Conservation (phyloP, 2,797 vertebrate species). For the Heteromormyrus szaboi region DNA sequence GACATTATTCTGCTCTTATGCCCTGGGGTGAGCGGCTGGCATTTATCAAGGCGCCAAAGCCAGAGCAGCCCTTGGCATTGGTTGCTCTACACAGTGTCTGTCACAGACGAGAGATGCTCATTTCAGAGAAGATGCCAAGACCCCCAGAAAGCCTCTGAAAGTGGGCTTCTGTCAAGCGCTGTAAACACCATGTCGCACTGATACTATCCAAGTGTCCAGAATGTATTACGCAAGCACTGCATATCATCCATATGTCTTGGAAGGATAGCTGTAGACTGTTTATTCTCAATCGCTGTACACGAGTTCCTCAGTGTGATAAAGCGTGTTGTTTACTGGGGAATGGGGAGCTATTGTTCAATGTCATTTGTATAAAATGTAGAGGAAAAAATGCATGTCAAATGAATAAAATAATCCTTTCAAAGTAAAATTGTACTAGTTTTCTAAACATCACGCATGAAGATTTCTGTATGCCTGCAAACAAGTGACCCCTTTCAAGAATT, state of each 20-base stretch:
- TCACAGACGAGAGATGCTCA: background rate
- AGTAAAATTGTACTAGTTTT: background rate
- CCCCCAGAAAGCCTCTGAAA: background rate
- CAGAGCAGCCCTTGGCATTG: background rate
- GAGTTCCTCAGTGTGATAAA: background rate
- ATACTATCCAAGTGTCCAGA: background rate
- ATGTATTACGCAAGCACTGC: background rate
- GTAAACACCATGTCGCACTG: background rate
- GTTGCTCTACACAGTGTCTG: background rate
- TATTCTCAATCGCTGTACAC: background rate
- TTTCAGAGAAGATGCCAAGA: background rate
- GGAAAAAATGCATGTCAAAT: background rate
- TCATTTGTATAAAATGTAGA: background rate
- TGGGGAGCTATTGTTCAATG: background rate
- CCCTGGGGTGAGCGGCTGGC: background rate
- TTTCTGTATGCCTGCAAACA: background rate
- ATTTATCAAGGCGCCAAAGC: slow-evolving; percentile 18
- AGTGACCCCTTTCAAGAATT: background rate
- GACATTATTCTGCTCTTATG: slow-evolving; percentile 11
- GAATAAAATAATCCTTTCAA: background rate
- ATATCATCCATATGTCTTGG: background rate
- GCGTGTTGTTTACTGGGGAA: background rate
- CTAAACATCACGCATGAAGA: background rate
- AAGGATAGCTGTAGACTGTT: background rate
- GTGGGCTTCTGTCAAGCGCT: background rate